Evolutionary conservation across 1,140 invertebrate genomes (phyloP).

Genomic region (Hyposmocoma kahamanoa): DNA sequence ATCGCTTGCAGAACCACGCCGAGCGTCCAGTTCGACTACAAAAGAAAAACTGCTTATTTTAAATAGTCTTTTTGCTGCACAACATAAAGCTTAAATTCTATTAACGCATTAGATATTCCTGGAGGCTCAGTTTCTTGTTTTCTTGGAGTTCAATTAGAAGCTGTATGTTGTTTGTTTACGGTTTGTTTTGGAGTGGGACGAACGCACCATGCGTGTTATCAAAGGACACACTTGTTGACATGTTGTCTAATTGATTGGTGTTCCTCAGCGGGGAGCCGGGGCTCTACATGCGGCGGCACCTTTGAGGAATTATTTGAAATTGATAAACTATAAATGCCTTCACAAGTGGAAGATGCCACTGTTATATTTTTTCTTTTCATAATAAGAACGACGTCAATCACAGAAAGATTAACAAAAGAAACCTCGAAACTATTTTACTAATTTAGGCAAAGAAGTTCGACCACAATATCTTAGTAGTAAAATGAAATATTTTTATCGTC

Average conservation of each 20-base stretch:
- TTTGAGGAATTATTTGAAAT: constrained; percentile 70
- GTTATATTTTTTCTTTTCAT: constrained; percentile 46
- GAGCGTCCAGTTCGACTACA: constrained; percentile 28
- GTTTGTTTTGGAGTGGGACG: constrained; percentile 41
- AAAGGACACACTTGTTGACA: constrained; percentile 72
- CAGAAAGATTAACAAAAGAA: neutral
- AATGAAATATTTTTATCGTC: too few relatives aligned
- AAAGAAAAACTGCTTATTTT: constrained; percentile 19
- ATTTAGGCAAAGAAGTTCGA: too few relatives aligned
- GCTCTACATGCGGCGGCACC: constrained; percentile 53
- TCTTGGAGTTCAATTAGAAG: constrained; percentile 27
- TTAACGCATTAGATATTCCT: constrained; percentile 9
- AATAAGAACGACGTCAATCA: constrained; percentile 17
- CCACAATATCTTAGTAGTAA: too few relatives aligned
- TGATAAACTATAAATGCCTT: constrained; percentile 67
- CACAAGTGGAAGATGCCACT: constrained; percentile 67
- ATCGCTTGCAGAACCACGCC: constrained; percentile 53
- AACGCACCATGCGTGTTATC: constrained; percentile 45
- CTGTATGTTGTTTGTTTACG: constrained; percentile 49
- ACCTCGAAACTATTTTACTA: neutral
- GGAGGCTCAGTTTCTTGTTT: constrained; percentile 13
- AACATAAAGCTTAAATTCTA: constrained; percentile 21
- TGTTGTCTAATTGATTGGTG: constrained; percentile 72
- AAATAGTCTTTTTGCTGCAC: constrained; percentile 15
- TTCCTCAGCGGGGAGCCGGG: constrained; percentile 60